These are phyloP conservation scores for Danio aesculapii DNA, from an alignment of 2,797 vertebrate species.

Conservation along the genomic window DNA sequence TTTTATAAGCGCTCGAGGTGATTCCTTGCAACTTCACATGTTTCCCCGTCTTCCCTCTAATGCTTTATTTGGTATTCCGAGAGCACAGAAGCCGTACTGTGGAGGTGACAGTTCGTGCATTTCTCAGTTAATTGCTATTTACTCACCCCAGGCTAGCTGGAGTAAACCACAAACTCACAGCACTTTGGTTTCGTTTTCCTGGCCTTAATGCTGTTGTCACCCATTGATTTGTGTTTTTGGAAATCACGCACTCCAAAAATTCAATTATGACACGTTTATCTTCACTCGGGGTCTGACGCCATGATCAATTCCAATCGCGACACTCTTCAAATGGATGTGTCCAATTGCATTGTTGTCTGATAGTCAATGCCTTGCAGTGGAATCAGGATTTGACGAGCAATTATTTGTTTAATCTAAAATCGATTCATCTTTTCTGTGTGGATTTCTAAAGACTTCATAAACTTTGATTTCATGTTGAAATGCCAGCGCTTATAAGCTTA, in stretches of 20 bases:
- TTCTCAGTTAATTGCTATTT: constrained; percentile 47
- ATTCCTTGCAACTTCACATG: neutral
- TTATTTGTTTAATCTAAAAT: constrained; percentile 65
- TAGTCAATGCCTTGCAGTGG: constrained; percentile 39
- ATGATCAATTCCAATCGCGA: constrained; percentile 71
- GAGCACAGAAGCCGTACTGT: constrained; percentile 20
- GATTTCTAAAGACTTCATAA: constrained; percentile 19
- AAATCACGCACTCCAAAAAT: constrained; percentile 60
- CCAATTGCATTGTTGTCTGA: constrained; percentile 64
- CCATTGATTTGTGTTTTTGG: constrained; percentile 62
- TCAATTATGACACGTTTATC: constrained; percentile 54
- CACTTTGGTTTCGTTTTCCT: constrained; percentile 26
- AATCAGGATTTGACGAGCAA: constrained; percentile 66
- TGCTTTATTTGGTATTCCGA: constrained; percentile 36
- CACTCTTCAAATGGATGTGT: constrained; percentile 67
- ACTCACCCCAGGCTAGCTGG: constrained; percentile 30
- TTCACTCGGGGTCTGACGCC: constrained; percentile 55
- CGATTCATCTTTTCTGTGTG: constrained; percentile 69
- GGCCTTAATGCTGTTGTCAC: constrained; percentile 62
- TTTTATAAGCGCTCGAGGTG: constrained; percentile 22
- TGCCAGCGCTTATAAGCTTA: neutral
- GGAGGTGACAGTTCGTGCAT: constrained; percentile 38
- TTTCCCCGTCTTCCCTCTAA: neutral
- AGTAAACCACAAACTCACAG: constrained; percentile 17
- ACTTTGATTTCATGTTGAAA: constrained; percentile 1